phyloP scores from a whole-genome alignment of 2,888 invertebrate genomes.

The Cerceris rybyensis region DNA sequence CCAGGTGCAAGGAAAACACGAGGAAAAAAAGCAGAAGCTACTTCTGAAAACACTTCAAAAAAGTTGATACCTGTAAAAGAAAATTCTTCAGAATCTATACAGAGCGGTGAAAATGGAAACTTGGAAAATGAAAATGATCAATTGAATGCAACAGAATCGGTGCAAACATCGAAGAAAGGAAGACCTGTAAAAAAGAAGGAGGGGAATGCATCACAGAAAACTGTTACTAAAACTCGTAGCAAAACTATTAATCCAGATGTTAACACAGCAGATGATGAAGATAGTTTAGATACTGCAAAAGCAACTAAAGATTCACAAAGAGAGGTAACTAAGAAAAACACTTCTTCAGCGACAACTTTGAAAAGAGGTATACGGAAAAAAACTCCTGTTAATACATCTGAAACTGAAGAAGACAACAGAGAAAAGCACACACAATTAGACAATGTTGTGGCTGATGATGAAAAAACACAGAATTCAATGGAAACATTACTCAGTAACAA shows the following conservation, averaged over 20 bases:
- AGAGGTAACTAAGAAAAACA: conserved; percentile 15
- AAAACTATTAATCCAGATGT: conserved; percentile 19
- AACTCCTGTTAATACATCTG: not conserved
- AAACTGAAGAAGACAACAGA: conserved; percentile 18
- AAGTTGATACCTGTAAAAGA: conserved; percentile 7
- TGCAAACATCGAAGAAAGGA: conserved; percentile 21
- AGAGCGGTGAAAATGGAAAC: conserved; percentile 8
- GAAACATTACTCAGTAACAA: conserved; percentile 13
- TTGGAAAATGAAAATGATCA: conserved; percentile 18
- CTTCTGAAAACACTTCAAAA: not conserved
- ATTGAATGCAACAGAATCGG: conserved; percentile 6
- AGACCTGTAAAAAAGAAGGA: conserved; percentile 35
- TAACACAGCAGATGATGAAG: conserved; percentile 8
- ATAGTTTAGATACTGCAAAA: conserved; percentile 5
- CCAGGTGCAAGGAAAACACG: conserved; percentile 15
- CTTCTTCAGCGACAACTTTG: not conserved
- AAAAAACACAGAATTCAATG: conserved; percentile 10
- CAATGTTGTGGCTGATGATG: conserved; percentile 10
- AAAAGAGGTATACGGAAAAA: conserved; percentile 36
- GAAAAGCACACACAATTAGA: conserved; percentile 20
- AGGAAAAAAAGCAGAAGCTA: conserved; percentile 24
- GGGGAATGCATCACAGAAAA: conserved; percentile 8
- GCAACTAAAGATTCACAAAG: conserved; percentile 22
- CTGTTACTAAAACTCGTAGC: conserved; percentile 25
- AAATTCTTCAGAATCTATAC: conserved; percentile 8